Conservation (phyloP, 1,140 invertebrate genomes). For the Calephelis nemesis region DNA sequence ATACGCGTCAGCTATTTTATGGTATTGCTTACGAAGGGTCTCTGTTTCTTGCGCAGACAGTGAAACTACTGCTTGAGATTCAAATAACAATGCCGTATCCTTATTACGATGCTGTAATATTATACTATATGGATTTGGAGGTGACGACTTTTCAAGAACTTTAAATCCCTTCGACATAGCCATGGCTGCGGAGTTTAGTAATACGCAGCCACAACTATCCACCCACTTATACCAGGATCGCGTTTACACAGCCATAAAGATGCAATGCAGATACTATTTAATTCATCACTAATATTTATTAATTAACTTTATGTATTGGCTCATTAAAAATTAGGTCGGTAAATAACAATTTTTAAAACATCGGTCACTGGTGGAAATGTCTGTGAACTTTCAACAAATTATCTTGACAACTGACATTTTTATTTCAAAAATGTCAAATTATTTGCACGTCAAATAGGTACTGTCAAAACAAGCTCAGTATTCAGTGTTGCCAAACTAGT, state of each 20-base stretch:
- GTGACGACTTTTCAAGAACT: constrained; percentile 91
- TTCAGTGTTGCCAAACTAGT: no score
- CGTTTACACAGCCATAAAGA: constrained; percentile 36
- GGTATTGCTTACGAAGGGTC: constrained; percentile 92
- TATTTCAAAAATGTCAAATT: no score
- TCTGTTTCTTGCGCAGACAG: constrained; percentile 91
- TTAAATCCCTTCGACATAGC: constrained; percentile 96
- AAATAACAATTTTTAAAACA: no score
- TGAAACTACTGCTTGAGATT: constrained; percentile 92
- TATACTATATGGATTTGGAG: constrained; percentile 92
- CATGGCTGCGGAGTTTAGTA: constrained; percentile 78
- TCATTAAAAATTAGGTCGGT: neutral
- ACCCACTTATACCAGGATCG: neutral
- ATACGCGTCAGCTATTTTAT: constrained; percentile 94
- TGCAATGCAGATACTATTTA: neutral
- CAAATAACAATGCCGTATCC: constrained; percentile 92
- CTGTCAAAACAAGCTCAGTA: no score
- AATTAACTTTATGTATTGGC: neutral
- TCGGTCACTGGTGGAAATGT: no score
- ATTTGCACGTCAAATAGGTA: no score
- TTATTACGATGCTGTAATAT: constrained; percentile 92
- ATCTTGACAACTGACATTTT: no score
- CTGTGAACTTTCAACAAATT: no score
- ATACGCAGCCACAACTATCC: constrained; percentile 11
- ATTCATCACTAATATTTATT: neutral